Percentiles rank a stretch among this genome's conserved stretches.
Conservation (phyloP, 2,888 invertebrate genomes). For the Entomobrya multifasciata region DNA sequence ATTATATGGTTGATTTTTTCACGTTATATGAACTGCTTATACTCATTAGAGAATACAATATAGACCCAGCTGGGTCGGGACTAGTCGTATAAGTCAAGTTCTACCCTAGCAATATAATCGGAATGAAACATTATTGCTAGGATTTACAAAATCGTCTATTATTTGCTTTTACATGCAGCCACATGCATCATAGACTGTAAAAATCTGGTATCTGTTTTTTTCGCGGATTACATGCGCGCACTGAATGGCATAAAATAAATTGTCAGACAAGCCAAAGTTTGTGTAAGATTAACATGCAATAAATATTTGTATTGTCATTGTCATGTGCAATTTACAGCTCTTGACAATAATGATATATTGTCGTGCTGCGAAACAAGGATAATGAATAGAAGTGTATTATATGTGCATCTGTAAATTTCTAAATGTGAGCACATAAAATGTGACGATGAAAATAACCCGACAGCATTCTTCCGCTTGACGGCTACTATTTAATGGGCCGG, state of each 20-base stretch:
- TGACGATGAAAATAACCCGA: conserved; percentile 65
- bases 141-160: conserved; percentile 27
- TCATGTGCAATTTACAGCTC: conserved; percentile 2
- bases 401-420: neutral
- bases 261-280: neutral
- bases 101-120: neutral
- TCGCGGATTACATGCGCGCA: no score
- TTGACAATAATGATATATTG: neutral
- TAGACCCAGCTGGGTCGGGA: no score
- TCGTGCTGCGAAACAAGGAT: neutral
- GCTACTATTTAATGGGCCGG: conserved; percentile 77
- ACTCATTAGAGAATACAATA: no score
- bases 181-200: conserved; percentile 30
- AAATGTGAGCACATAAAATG: neutral
- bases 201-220: conserved; percentile 21
- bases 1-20: no score
- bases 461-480: conserved; percentile 78
- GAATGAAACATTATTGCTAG: conserved; percentile 4
- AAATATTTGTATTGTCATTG: neutral
- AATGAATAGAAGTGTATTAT: neutral
- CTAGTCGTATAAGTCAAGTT: conserved; percentile 49
- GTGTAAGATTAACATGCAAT: conserved; percentile 14
- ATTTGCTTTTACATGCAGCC: neutral
- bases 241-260: neutral
- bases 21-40: no score